Evolutionary conservation across 2,113 vertebrate genomes (phyloP), one percentile per base, ranked within the genome.

Genomic region (Prinia subflava): DNA sequence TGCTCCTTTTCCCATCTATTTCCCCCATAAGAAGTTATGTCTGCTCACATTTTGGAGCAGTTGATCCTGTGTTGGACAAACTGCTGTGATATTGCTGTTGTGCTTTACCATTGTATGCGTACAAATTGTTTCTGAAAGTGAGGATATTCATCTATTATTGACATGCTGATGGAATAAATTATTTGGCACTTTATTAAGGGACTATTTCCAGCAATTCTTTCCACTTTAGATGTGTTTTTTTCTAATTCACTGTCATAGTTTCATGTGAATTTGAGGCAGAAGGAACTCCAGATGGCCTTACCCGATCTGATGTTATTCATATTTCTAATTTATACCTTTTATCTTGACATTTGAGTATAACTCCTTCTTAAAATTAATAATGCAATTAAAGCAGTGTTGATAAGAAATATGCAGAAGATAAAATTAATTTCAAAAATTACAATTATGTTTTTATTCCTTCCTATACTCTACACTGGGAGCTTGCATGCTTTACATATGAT

Each of bases 221-320:
- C 33, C 27, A 44, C 47, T 90, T 85, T 1, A 80, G 57, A 57
- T 65, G 44, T 57, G 42, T 30, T 83, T 76, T 67, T 64, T 91
- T 20, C 78, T 70, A 35, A 39, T 85, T 92, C 20, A 37, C 42
- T 80, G 41, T 77, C 64, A 47, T 27, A 55, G 33, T 89, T 81
- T 30, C 55, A 55, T 93, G 64, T 78, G 68, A 77, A 80, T 95
- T 86, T 67, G 47, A 87, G 69, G 74, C 91, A 96, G 92, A 96
- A 96, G 92, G 83, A 83, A 71, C 27, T 93, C 86, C 92, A 93
- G 71, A 92, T 97, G 89, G 92, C 64, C 55, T 85, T 81, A 74
- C 39, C n/a, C 71, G 74, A 31, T 77, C 50, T 83, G 83, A 86
- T 92, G 94, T 97, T 80, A 78, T 67, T 93, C 46, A 13, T 78